Base-by-base conservation (phyloP, 2,888 invertebrate species). In the Myopa testacea region DNA sequence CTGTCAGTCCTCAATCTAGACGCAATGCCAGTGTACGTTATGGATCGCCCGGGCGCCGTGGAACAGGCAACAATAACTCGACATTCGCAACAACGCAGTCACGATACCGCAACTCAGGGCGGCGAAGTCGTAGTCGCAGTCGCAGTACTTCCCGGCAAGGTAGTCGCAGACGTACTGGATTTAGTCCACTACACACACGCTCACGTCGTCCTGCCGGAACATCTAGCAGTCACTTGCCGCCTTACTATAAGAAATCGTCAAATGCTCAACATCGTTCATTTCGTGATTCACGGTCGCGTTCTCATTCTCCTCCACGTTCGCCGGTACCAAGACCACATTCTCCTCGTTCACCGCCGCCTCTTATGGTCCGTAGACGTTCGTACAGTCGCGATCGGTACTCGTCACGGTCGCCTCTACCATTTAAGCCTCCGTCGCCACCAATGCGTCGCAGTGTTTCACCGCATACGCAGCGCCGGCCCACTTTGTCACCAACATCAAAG, bases 361-460 rank as follows among this genome's bases (percentile, higher is more conserved):
- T 45, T 14, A 40, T 45, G 26, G 26, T 34, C 12, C 82, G 85
- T 37, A 82, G 85, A 19, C 85, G 85, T 38, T 87, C 88, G 0
- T 85, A 85, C 40, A 85, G 87, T 26, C 84, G 84, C 4, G 85
- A 86, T 19, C 84, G 84, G 34, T 87, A 86, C 63, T 86, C 87
- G 0, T 86, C 87, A 1, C 84, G 88, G 38, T 88, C 88, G 0
- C 89, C 88, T 8, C 78, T 88, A 60, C 87, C 87, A 6, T 88
- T 87, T 34, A 88, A 86, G 76, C 88, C 88, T 3, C 89, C 88
- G 0, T 88, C 89, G 8, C 88, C 89, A 2, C 88, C 88, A 4
- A 86, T 87, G 87, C 86, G 85, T 4, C 85, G 87, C 38, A 87
- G 87, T 72, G 80, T 84, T 71, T 86, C 87, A 0, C 81, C 83